Conservation (phyloP, 2,888 invertebrate species). For the Pemphredon lugubris region DNA sequence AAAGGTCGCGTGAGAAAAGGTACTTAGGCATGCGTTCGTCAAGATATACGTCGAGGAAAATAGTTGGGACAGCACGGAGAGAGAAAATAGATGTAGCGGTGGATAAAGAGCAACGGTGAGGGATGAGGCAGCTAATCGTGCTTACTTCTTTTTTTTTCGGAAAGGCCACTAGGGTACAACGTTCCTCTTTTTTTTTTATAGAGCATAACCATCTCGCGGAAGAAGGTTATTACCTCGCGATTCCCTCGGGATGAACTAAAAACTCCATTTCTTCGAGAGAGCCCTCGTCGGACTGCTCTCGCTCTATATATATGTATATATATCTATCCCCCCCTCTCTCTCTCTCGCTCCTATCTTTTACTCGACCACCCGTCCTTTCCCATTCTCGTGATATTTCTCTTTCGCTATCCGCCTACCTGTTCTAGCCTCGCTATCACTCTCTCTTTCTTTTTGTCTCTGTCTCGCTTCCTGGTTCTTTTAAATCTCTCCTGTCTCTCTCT, state of each 20-base stretch:
- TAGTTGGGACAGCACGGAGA: too few species aligned
- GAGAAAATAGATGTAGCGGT: too few species aligned
- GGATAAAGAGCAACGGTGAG: background rate
- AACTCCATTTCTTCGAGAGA: conserved; percentile 58
- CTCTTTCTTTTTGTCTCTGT: conserved; percentile 6
- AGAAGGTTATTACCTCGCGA: conserved; percentile 67
- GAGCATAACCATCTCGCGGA: conserved; percentile 59
- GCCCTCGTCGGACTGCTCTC: conserved; percentile 4
- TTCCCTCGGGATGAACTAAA: conserved; percentile 61
- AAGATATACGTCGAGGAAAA: too few species aligned
- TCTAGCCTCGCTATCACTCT: too few species aligned
- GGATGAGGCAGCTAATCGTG: conserved; percentile 41
- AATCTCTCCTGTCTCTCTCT: conserved; percentile 3
- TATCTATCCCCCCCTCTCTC: conserved; percentile 13
- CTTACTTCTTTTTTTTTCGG: conserved; percentile 41
- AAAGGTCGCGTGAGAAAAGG: background rate
- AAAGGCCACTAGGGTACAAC: conserved; percentile 17
- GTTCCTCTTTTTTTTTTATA: conserved; percentile 62
- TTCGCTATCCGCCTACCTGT: too few species aligned
- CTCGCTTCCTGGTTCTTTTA: conserved; percentile 8
- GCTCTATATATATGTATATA: too few species aligned
- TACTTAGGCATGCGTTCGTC: background rate
- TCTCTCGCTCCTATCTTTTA: conserved; percentile 11
- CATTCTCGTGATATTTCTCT: conserved; percentile 8
- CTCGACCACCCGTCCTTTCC: conserved; percentile 11